Percentiles rank a stretch among this genome's conserved stretches.
phyloP scores from a whole-genome alignment of 1,140 invertebrate species.

The Cryptotermes secundus region DNA sequence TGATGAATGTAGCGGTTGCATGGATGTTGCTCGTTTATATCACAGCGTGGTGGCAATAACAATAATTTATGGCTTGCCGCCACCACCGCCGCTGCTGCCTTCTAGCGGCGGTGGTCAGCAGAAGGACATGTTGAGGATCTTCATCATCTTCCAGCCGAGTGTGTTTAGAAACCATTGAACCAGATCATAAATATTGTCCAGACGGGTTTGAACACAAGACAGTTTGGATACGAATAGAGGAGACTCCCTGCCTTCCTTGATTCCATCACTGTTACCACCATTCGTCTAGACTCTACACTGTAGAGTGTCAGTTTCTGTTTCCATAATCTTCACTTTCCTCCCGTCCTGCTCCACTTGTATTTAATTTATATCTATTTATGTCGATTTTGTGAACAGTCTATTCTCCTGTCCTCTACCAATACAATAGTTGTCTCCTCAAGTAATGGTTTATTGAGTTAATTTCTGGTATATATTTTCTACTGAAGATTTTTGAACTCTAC shows the following conservation, averaged over 20 bases:
- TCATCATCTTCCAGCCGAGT: not conserved
- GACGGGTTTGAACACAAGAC: not conserved
- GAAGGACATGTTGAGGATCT: not conserved
- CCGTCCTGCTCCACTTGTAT: not conserved
- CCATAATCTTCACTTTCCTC: not conserved
- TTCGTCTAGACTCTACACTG: no score
- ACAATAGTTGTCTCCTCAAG: no score
- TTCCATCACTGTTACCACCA: not conserved
- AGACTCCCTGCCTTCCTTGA: not conserved
- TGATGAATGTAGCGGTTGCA: constrained; percentile 29
- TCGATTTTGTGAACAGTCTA: no score
- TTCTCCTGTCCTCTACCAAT: no score
- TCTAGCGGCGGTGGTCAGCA: not conserved
- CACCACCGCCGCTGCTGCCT: not conserved
- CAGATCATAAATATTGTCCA: not conserved
- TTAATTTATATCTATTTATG: no score
- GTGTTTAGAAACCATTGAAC: not conserved
- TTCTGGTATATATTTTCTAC: no score
- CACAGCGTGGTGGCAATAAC: not conserved
- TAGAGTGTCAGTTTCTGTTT: no score
- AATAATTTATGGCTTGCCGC: not conserved
- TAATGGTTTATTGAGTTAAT: no score
- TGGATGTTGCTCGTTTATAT: not conserved
- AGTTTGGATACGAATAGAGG: no score
- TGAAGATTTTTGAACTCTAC: no score